These are phyloP conservation scores for Distichodus sexfasciatus DNA, from an alignment of 2,797 vertebrate genomes.

Conservation along the genomic window DNA sequence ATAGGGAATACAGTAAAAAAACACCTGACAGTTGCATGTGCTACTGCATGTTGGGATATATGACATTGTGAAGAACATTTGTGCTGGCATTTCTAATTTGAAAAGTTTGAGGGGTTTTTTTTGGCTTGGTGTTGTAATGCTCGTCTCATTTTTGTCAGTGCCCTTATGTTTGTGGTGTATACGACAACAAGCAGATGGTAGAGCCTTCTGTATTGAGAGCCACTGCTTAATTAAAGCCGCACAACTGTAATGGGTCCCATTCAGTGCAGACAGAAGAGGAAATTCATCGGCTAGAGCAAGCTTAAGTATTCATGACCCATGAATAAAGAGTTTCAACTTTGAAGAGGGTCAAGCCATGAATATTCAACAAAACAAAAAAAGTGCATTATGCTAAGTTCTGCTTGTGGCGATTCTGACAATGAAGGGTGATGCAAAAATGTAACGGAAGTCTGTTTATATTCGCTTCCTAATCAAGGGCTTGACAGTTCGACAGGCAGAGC, in stretches of 20 bases:
- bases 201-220: slow-evolving; percentile 71
- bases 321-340: slow-evolving; percentile 56
- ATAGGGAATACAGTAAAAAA: background rate
- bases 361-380: slow-evolving; percentile 47
- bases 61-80: slow-evolving; percentile 52
- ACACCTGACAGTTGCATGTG: slow-evolving; percentile 31
- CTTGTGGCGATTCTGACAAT: slow-evolving; percentile 36
- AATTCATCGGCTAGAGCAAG: slow-evolving; percentile 52
- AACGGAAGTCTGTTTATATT: background rate
- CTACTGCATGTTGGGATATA: slow-evolving; percentile 41
- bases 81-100: slow-evolving; percentile 54
- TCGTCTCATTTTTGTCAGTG: slow-evolving; percentile 57
- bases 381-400: slow-evolving; percentile 44
- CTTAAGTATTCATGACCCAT: slow-evolving; percentile 57
- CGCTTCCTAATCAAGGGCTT: background rate
- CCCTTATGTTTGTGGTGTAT: slow-evolving; percentile 58
- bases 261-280: slow-evolving; percentile 55
- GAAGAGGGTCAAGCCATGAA: slow-evolving; percentile 52
- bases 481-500: background rate
- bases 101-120: slow-evolving; percentile 53
- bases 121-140: slow-evolving; percentile 50
- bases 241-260: slow-evolving; percentile 59
- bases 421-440: slow-evolving; percentile 15
- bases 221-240: slow-evolving; percentile 71
- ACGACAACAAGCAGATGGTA: slow-evolving; percentile 78